Percentiles rank a stretch among this genome's conserved stretches.
phyloP scores from a whole-genome alignment of 1,140 invertebrate species.

The Latrodectus geometricus region DNA sequence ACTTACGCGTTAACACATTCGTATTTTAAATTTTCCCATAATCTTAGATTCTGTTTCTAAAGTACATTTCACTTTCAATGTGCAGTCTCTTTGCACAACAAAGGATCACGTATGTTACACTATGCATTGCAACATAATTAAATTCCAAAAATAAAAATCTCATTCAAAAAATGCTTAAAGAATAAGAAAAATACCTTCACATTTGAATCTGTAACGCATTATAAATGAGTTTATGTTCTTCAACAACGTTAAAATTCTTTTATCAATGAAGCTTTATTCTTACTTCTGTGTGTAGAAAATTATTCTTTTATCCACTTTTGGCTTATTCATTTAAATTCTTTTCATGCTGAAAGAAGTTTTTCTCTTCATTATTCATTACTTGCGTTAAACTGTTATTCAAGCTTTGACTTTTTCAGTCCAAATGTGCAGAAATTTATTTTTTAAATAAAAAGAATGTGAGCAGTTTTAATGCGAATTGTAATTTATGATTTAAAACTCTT shows the following conservation, averaged over 20 bases:
- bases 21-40: no score
- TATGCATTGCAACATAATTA: background rate
- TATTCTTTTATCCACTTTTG: background rate
- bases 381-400: background rate
- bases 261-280: background rate
- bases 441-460: background rate
- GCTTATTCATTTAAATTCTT: background rate
- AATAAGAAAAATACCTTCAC: background rate
- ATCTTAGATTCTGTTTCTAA: no score
- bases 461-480: background rate
- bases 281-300: background rate
- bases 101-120: background rate
- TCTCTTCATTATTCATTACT: slow-evolving; percentile 2
- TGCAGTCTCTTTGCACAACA: background rate
- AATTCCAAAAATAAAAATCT: background rate
- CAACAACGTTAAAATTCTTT: background rate
- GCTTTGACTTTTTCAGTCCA: background rate
- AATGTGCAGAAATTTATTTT: background rate
- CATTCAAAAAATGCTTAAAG: background rate
- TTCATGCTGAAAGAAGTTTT: background rate
- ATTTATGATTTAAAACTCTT: background rate
- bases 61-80: no score
- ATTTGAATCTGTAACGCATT: background rate
- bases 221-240: background rate
- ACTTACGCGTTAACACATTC: no score